Base-by-base conservation (phyloP, 23 tunicate species). In the Halocynthia aurantium region DNA sequence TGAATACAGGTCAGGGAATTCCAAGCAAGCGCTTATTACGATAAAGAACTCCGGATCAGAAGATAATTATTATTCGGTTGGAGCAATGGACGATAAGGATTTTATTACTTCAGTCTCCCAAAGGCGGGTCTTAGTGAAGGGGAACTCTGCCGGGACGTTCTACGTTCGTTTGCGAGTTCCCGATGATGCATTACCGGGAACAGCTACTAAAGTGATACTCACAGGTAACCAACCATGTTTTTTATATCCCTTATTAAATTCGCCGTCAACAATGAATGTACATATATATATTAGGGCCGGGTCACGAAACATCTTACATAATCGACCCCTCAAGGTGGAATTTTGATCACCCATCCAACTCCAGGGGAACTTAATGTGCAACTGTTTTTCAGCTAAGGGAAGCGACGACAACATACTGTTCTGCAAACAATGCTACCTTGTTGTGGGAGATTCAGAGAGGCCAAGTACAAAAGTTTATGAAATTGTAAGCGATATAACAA, bases 71-170 rank as follows among this genome's bases (percentile, higher is more conserved):
- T 71, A 51, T 40, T 19, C 76, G 18, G 76, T 71, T 19, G 51
- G 18, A 17, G 76, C 57, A 51, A 22, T 51, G 10, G 76, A 71
- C 54, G 76, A 22, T 8, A 50, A 52, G 13, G 51, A 71, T 19
- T 71, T 51, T 71, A 52, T 71, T 19, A 71, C 76, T 10, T 71
- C 76, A 10, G 76, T 71, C 9, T 71, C 76, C 18, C 76, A 71
- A 55, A 49, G 55, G 11, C 50, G 76, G n/a, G 2, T 71, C 22
- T 51, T 52, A 22, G 57, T 71, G 9, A 10, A 53, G 1, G 76
- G n/a, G 1, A 50, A 50, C 8, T 53, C 51, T 10, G 57, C 50
- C 57, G 76, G 51, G 60, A 71, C 18, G 51, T 71, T 71, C n/a
- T 71, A 49, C 51, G 51, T 71, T 11, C 22, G 57, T 44, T 40